Evolutionary conservation across 2,888 invertebrate species (phyloP), one percentile per base, ranked within the genome.

Genomic region (Tenthredo mesomela): DNA sequence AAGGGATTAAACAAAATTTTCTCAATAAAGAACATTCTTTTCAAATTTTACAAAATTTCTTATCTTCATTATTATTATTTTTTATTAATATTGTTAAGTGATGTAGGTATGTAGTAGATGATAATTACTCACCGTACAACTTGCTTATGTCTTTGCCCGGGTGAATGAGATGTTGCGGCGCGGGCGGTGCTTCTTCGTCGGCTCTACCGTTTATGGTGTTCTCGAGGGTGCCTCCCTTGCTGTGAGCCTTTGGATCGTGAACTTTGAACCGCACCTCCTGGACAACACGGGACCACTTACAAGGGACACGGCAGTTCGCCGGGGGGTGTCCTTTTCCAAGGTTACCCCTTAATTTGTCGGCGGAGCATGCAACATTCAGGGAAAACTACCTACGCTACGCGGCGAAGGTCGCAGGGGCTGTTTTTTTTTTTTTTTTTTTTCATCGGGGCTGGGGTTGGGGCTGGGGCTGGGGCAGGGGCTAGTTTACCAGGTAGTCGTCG

Each of bases 261-360:
- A 98, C 97, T 95, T 98, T 98, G 95, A 97, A 98, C 93, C 98
- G 97, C 94, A 98, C 98, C 96, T 98, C 98, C 98, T 98, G 96
- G 95, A 96, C 94, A 93, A 93, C 92, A 93, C 92, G 93, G 92
- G 92, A 93, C 93, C 94, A 94, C 94, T 94, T 94, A 94, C 93
- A 94, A 94, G 94, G 93, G 93, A 93, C 93, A 93, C 93, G 91
- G 93, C 91, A 93, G 90, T 92, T 92, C 90, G 91, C 86, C 86
- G 86, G 85, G 92, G 93, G 91, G 91, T 88, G 88, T 90, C 91
- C 91, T 89, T 90, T 87, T 82, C 86, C 88, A 89, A 89, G 90
- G 88, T 86, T 86, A 89, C 89, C 92, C 92, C 91, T 89, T 90
- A 89, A 87, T 89, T 90, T 89, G 88, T 89, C 88, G 89, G 88